Evolutionary conservation across 2,113 vertebrate species (phyloP).

Genomic region (Cygnus atratus): DNA sequence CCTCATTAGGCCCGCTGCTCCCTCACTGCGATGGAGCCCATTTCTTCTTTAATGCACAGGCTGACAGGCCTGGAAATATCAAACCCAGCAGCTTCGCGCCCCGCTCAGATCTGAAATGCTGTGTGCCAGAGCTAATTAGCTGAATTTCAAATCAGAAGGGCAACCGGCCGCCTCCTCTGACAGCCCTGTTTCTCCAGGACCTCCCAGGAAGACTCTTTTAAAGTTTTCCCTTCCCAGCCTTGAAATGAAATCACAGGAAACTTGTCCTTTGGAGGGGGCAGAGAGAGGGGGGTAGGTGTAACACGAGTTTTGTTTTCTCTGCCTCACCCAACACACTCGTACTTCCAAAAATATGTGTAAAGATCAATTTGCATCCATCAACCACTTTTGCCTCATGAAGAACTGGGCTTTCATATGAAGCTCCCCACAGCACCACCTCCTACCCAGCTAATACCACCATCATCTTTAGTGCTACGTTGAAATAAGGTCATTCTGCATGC

Average conservation of each 20-base stretch:
- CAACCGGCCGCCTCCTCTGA: not conserved
- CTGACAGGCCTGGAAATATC: conserved; percentile 53
- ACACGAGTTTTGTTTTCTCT: not conserved
- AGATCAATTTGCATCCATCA: not conserved
- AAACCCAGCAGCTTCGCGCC: not conserved
- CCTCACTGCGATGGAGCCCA: not conserved
- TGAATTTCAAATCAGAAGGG: conserved; percentile 42
- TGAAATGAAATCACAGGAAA: not conserved
- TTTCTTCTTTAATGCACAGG: not conserved
- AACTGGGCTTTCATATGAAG: not conserved
- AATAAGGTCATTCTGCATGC: not conserved
- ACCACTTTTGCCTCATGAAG: not conserved
- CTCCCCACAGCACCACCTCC: not conserved
- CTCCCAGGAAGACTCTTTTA: conserved; percentile 25
- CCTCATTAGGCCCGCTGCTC: not conserved
- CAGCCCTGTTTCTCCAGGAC: conserved; percentile 36
- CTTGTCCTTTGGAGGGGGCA: not conserved
- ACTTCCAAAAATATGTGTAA: not conserved
- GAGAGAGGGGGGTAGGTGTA: not conserved
- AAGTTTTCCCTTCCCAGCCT: not conserved
- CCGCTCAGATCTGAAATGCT: not conserved
- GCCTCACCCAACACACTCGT: not conserved
- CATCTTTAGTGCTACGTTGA: not conserved
- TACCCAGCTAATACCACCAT: not conserved
- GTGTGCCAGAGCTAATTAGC: conserved; percentile 3